Base-by-base conservation (phyloP, 2,113 vertebrate species). In the Montifringilla adamsi region DNA sequence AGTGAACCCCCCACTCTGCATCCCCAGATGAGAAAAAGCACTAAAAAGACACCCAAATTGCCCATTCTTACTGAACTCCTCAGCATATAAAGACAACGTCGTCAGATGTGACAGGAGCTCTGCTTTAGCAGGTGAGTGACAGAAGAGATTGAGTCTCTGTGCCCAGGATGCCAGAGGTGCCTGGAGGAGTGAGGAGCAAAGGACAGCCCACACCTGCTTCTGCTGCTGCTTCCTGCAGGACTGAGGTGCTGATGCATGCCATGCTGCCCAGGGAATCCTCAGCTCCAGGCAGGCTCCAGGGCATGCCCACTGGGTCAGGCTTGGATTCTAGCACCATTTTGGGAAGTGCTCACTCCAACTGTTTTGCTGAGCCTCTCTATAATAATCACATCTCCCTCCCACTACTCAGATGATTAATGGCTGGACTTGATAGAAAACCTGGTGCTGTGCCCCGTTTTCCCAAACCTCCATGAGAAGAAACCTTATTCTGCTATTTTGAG, bases 401-500 rank as follows among this genome's bases (percentile, higher is more conserved):
- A 2, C 81, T 90, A 49, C 81, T 83, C 35, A 53, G 49, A 73
- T 87, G 96, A 88, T 66, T 79, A 96, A 97, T 64, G 93, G 84
- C 69, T 74, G 73, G 26, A 72, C 59, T 68, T 91, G 84, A 87
- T 37, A 56, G 95, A 93, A 93, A 96, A 92, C 28, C 84, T 60
- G 64, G 56, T 67, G 81, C 53, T 0, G 5, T 69, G 92, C 67
- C 86, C 66, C 5, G 0, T 74, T 73, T 66, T 76, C 69, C 66
- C 87, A 53, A 93, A 33, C 23, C 87, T 82, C 72, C 53, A 67
- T 30, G 47, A 87, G 85, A 82, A 86, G 92, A 92, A 94, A 59
- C 78, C 52, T 83, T 84, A 84, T 81, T 93, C 89, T 88, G 96
- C 72, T 79, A 37, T 94, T 95, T 90, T 69, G 87, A 90, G 68